A percentile compares a stretch with the other conserved stretches of the same genome.
Conservation (phyloP, 2,113 vertebrate species). For the Odontesthes bonariensis region DNA sequence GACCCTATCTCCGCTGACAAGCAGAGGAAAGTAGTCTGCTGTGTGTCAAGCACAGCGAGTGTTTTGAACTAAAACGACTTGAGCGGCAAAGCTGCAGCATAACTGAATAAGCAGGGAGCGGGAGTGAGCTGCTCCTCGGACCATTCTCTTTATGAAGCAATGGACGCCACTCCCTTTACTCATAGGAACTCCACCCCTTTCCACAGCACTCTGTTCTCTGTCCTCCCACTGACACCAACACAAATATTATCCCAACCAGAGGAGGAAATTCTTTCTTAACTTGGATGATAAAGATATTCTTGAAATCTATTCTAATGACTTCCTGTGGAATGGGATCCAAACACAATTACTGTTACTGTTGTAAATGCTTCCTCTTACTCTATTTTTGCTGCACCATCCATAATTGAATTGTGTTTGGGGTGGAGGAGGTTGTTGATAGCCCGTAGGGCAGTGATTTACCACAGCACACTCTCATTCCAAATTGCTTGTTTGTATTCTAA, state of each 20-base stretch:
- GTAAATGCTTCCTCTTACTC: slow-evolving; percentile 75
- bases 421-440: slow-evolving; percentile 67
- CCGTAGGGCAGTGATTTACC: slow-evolving; percentile 72
- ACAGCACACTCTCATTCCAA: slow-evolving; percentile 58
- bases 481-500: slow-evolving; percentile 72
- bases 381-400: slow-evolving; percentile 62
- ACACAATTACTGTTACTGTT: slow-evolving; percentile 74
- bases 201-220: slow-evolving; percentile 42
- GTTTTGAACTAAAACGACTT: slow-evolving; percentile 7
- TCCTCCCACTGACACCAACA: slow-evolving; percentile 73
- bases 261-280: slow-evolving; percentile 78
- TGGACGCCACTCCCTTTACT: slow-evolving; percentile 45
- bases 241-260: slow-evolving; percentile 79
- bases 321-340: slow-evolving; percentile 77
- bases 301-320: slow-evolving; percentile 78
- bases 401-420: slow-evolving; percentile 76
- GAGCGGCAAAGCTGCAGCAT: slow-evolving; percentile 19
- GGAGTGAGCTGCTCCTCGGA: not conserved
- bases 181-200: slow-evolving; percentile 24
- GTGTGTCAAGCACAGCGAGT: not conserved
- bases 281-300: slow-evolving; percentile 78
- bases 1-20: slow-evolving; percentile 38
- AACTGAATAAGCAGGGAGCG: slow-evolving; percentile 18
- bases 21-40: slow-evolving; percentile 36
- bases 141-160: slow-evolving; percentile 17